Base-by-base conservation (phyloP, 2,797 vertebrate species). In the Gymnopithys bicolor region DNA sequence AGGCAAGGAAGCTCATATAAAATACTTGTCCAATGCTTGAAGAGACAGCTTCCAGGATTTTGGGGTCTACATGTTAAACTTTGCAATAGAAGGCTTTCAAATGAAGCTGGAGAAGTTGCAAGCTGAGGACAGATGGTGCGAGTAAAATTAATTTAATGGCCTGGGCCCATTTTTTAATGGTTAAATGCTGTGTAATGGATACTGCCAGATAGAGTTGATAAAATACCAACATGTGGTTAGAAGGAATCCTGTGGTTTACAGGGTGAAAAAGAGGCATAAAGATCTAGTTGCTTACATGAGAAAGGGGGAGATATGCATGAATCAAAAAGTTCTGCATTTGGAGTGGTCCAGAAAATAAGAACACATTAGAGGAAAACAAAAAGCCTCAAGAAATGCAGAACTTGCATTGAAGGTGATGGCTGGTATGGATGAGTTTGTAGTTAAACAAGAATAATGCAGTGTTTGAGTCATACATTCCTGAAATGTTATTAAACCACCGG, bases 201-300 rank as follows among this genome's bases (percentile, higher is more conserved):
- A 51, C 53, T 78, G 49, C 30, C 45, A 59, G 74, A 74, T 33
- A 70, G 62, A 85, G n/a, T 19, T 81, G 92, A 58, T 93, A 87
- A 80, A 35, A 33, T 64, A 83, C 33, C 69, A 76, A 6, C 37
- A 18, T 59, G 87, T 48, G 62, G 76, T 93, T 68, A 74, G 68
- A 75, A 90, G 35, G 60, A 90, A 62, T 92, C 67, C 39, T 87
- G 66, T 93, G 79, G 91, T 73, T 94, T 90, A 48, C 39, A n/a
- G 58, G 14, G 23, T 83, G 21, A 77, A 83, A 55, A 48, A 77
- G 49, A 71, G 41, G 18, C 35, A 30, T 80, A 78, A 71, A 66
- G 39, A 33, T 83, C n/a, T 62, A 46, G 32, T 75, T 84, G 41
- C n/a, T 55, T 84, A 60, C 11, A 9, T 46, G 60, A 68, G 62